phyloP scores from a whole-genome alignment of 2,888 invertebrate genomes.

The Subacronicta megacephala region DNA sequence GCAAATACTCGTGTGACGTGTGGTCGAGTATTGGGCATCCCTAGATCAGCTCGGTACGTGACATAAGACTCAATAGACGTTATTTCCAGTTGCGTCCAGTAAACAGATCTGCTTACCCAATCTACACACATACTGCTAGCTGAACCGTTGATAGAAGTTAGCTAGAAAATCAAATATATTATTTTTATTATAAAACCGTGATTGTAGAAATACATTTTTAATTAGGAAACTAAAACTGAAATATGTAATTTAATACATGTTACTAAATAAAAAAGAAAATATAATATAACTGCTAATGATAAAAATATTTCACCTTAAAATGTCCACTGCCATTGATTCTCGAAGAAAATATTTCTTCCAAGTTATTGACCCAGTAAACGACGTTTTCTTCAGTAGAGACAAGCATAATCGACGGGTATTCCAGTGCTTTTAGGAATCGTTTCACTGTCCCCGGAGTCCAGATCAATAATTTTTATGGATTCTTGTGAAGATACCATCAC shows the following conservation, averaged over 20 bases:
- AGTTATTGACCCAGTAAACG: slow-evolving; percentile 95
- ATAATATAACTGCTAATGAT: too few relatives aligned
- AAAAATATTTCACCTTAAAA: slow-evolving; percentile 72
- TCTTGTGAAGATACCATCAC: slow-evolving; percentile 93
- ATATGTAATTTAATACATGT: too few relatives aligned
- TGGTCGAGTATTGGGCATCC: slow-evolving; percentile 88
- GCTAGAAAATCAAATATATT: slow-evolving; percentile 60
- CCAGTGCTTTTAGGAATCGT: slow-evolving; percentile 91
- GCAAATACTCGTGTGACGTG: slow-evolving; percentile 88
- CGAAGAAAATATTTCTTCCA: slow-evolving; percentile 92
- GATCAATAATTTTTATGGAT: slow-evolving; percentile 93
- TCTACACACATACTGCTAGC: slow-evolving; percentile 93
- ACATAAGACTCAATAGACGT: slow-evolving; percentile 83
- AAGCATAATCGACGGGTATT: slow-evolving; percentile 92
- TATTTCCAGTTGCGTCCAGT: slow-evolving; percentile 93
- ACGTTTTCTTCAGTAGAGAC: slow-evolving; percentile 92
- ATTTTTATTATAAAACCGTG: not conserved
- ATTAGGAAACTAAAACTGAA: too few relatives aligned
- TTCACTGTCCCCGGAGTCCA: slow-evolving; percentile 92
- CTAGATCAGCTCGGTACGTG: slow-evolving; percentile 92
- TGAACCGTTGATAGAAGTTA: slow-evolving; percentile 82
- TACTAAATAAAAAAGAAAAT: not conserved
- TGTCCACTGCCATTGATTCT: slow-evolving; percentile 88
- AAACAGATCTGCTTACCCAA: slow-evolving; percentile 96
- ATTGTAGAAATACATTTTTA: too few relatives aligned